These are phyloP conservation scores for Salvelinus sp. DNA, from an alignment of 2,113 vertebrate species.

Conservation along the genomic window DNA sequence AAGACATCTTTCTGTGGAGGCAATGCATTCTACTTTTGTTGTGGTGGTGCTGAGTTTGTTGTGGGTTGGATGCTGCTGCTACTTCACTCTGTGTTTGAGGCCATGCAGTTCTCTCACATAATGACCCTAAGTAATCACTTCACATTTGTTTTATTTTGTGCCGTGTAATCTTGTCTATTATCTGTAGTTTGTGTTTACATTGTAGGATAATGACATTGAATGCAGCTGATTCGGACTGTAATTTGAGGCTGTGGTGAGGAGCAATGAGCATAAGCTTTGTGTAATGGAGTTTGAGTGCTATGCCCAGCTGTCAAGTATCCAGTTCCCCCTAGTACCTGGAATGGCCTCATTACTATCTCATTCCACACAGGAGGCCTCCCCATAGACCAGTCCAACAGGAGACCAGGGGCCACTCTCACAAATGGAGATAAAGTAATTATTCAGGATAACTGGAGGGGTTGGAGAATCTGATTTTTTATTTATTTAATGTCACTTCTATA, in stretches of 20 bases:
- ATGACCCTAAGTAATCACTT: neutral
- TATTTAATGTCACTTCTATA: constrained; percentile 14
- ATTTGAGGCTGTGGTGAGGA: neutral
- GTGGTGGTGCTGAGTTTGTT: neutral
- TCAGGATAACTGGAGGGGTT: constrained; percentile 21
- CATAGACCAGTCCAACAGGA: neutral
- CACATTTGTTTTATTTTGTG: too few relatives aligned
- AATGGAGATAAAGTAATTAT: constrained; percentile 23
- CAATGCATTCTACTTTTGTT: neutral
- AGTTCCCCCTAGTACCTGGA: neutral
- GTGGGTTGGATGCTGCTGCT: neutral
- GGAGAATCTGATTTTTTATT: constrained; percentile 1
- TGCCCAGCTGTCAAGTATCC: neutral
- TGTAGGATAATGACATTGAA: neutral
- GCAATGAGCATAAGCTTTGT: neutral
- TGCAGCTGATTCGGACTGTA: neutral
- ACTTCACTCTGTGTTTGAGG: neutral
- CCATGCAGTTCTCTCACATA: neutral
- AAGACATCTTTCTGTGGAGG: neutral
- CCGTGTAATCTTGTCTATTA: too few relatives aligned
- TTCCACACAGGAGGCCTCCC: constrained; percentile 2
- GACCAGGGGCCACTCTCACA: constrained; percentile 12
- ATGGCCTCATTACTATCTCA: constrained; percentile 15
- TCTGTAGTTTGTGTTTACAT: neutral
- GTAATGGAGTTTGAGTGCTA: neutral